Base-by-base conservation (phyloP, 2,888 invertebrate genomes). In the Drosophila lacicola region DNA sequence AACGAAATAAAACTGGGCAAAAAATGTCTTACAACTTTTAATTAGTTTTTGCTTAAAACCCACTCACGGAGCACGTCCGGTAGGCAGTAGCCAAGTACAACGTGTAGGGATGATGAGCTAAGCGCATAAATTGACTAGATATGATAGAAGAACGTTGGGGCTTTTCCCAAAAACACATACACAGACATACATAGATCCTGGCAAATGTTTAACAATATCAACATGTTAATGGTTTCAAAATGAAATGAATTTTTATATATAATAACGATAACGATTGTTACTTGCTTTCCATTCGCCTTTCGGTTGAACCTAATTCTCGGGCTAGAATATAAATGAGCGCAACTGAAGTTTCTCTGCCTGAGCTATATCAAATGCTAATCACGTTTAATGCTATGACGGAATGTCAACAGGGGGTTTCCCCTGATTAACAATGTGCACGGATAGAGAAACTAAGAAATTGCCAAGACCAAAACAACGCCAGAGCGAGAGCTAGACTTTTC, bases 21-120 rank as follows among this genome's bases (percentile, higher is more conserved):
- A 88, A 90, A 90, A 88, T 90, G 91, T 92, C 91, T 91, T 91
- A 90, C 85, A 92, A 92, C 91, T 92, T 92, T 92, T 92, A 92
- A 92, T 92, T 92, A 92, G 91, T 92, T 92, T 92, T 92, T 91
- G 88, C 89, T 90, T 87, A 89, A 90, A 90, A 87, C 81, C 88
- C 67, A 80, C 70, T 88, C 70, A 74, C 69, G 51, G 55, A 57
- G 47, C 55, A 67, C 57, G 63, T 47, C 62, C 56, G 45, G 47
- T 19, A 49, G 29, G 46, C 47, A 50, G 47, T 19, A 49, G 29
- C 42, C 47, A 50, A 34, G 36, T 36, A 53, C 5, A 25, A 8
- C 36, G 33, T 42, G 41, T 33, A 19, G 25, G 37, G 44, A 49
- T 42, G 13, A 25, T 46, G 51, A 11, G 34, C 62, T 61, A 55